phyloP scores from a whole-genome alignment of 2,113 vertebrate species.

The Rafetus swinhoei region DNA sequence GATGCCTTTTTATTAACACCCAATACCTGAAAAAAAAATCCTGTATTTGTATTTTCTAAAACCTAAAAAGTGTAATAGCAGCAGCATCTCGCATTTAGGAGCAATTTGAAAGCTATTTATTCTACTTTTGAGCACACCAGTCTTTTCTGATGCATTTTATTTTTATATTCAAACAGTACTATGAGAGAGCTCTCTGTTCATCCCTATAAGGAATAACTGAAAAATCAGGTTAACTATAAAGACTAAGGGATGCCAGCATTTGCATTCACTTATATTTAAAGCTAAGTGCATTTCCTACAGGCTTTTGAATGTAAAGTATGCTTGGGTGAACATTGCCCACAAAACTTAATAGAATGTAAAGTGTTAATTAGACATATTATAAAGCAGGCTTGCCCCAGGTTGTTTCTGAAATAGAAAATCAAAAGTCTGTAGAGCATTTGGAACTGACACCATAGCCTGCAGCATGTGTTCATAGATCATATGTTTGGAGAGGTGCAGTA shows the following conservation, averaged over 20 bases:
- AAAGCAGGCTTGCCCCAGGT: constrained; percentile 64
- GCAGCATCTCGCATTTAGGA: not conserved
- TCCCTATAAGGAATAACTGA: not conserved
- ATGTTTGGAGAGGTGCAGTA: constrained; percentile 60
- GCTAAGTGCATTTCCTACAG: constrained; percentile 21
- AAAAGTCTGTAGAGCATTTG: constrained; percentile 70
- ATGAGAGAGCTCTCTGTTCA: not conserved
- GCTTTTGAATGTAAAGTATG: not conserved
- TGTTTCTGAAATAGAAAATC: constrained; percentile 66
- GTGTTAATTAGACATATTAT: constrained; percentile 71
- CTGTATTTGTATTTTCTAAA: not conserved
- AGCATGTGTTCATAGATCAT: constrained; percentile 63
- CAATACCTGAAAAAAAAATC: not conserved
- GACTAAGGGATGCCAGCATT: not conserved
- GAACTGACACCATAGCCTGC: constrained; percentile 70
- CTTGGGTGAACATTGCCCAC: constrained; percentile 1
- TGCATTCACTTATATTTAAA: not conserved
- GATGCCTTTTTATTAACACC: not conserved
- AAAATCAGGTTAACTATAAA: constrained; percentile 1
- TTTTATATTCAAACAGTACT: not conserved
- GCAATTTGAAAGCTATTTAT: not conserved
- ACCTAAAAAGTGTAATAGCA: not conserved
- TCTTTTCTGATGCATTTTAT: not conserved
- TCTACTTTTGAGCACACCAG: too few species aligned
- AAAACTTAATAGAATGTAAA: constrained; percentile 19